phyloP scores from a whole-genome alignment of 2,113 vertebrate species.

The Percina caprodes region DNA sequence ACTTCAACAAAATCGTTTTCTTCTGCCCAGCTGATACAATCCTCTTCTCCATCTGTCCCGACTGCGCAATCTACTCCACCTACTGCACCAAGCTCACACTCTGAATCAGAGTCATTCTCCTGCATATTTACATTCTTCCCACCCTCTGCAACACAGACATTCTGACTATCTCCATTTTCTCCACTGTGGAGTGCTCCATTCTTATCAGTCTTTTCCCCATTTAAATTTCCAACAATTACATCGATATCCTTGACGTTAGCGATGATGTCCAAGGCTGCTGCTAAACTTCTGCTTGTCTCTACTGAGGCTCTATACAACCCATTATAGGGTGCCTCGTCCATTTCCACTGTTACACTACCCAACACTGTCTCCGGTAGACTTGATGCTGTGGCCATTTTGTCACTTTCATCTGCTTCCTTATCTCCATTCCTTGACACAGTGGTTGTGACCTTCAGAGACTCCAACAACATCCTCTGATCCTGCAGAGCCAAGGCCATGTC shows the following conservation, averaged over 20 bases:
- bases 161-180: constrained; percentile 73
- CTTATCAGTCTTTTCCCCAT: constrained; percentile 78
- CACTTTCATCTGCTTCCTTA: constrained; percentile 81
- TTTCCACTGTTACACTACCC: constrained; percentile 85
- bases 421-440: constrained; percentile 90
- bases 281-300: constrained; percentile 92
- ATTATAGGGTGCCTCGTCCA: constrained; percentile 90
- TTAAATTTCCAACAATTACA: constrained; percentile 85
- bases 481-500: constrained; percentile 99
- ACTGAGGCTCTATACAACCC: constrained; percentile 91
- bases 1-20: constrained; percentile 88
- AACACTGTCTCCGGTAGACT: constrained; percentile 79
- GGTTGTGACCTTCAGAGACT: constrained; percentile 95
- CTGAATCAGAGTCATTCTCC: constrained; percentile 83
- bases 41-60: constrained; percentile 53
- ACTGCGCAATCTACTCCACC: constrained; percentile 85
- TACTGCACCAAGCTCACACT: constrained; percentile 89
- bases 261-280: constrained; percentile 93
- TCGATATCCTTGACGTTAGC: constrained; percentile 90
- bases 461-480: constrained; percentile 97
- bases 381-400: constrained; percentile 84
- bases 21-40: constrained; percentile 77
- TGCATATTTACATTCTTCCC: constrained; percentile 81
- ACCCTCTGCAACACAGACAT: constrained; percentile 76
- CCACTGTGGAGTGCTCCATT: constrained; percentile 77